phyloP scores from a whole-genome alignment of 2,888 invertebrate species.

The Elmis aenea region DNA sequence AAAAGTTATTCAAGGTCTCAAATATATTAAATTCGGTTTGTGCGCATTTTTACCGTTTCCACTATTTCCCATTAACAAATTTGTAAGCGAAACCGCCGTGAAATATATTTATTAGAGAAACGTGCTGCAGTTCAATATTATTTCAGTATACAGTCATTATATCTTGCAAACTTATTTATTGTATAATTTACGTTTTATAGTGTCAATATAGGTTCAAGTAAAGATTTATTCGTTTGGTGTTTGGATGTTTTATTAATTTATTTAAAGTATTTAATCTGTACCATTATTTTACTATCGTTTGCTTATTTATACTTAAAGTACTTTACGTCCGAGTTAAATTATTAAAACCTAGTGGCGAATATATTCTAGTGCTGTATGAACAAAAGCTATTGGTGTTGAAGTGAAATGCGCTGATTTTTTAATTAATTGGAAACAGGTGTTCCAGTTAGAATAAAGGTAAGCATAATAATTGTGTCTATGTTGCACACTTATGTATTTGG shows the following conservation, averaged over 20 bases:
- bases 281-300: slow-evolving; percentile 17
- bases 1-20: slow-evolving; percentile 8
- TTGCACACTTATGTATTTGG: too few species aligned
- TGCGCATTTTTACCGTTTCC: slow-evolving; percentile 28
- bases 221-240: slow-evolving; percentile 8
- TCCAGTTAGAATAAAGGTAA: slow-evolving; percentile 26
- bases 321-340: slow-evolving; percentile 14
- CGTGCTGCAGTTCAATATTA: not conserved
- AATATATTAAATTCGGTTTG: slow-evolving; percentile 27
- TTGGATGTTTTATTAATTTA: slow-evolving; percentile 23
- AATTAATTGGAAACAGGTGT: slow-evolving; percentile 27
- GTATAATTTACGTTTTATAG: slow-evolving; percentile 6
- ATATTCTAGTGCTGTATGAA: slow-evolving; percentile 10
- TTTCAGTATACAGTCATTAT: too few species aligned
- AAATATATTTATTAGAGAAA: slow-evolving; percentile 5
- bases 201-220: slow-evolving; percentile 10
- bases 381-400: slow-evolving; percentile 18
- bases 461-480: slow-evolving; percentile 12
- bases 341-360: slow-evolving; percentile 3
- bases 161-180: too few species aligned
- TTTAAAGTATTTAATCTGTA: slow-evolving; percentile 21
- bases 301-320: slow-evolving; percentile 24
- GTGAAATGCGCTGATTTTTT: slow-evolving; percentile 30
- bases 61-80: slow-evolving; percentile 22
- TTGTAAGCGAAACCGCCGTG: slow-evolving; percentile 12